phyloP scores from a whole-genome alignment of 2,113 vertebrate species.

The Scomber scombrus region DNA sequence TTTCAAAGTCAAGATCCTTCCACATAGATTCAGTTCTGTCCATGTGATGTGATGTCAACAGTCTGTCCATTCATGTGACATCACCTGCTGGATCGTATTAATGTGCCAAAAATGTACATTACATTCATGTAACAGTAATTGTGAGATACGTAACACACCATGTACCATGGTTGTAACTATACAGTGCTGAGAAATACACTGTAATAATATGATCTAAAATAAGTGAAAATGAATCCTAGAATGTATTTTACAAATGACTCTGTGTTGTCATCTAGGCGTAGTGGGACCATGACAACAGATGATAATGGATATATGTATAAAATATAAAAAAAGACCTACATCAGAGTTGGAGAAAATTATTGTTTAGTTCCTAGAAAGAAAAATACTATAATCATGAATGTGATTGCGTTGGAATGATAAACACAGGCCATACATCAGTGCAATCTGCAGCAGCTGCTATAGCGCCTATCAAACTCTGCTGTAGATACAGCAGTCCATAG shows the following conservation, averaged over 20 bases:
- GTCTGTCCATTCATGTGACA: background rate
- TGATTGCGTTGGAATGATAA: constrained; percentile 9
- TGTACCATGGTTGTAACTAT: background rate
- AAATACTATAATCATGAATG: background rate
- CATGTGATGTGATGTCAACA: background rate
- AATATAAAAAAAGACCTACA: background rate
- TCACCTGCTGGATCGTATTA: background rate
- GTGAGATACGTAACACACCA: background rate
- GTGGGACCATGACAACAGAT: background rate
- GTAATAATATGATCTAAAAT: background rate
- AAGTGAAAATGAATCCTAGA: background rate
- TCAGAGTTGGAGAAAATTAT: background rate
- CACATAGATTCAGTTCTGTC: too few relatives aligned
- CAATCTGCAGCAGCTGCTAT: constrained; percentile 9
- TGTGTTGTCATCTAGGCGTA: too few relatives aligned
- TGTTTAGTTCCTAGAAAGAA: background rate
- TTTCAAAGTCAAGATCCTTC: background rate
- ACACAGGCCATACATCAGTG: constrained; percentile 25
- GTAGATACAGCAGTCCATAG: constrained; percentile 14
- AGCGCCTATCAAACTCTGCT: constrained; percentile 14
- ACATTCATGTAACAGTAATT: too few relatives aligned
- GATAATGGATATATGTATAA: background rate
- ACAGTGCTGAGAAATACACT: background rate
- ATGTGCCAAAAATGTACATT: background rate
- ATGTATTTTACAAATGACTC: background rate